phyloP scores from a whole-genome alignment of 30 jellyfish, hydroid and myxozoan species.

The Aurelia aurita region DNA sequence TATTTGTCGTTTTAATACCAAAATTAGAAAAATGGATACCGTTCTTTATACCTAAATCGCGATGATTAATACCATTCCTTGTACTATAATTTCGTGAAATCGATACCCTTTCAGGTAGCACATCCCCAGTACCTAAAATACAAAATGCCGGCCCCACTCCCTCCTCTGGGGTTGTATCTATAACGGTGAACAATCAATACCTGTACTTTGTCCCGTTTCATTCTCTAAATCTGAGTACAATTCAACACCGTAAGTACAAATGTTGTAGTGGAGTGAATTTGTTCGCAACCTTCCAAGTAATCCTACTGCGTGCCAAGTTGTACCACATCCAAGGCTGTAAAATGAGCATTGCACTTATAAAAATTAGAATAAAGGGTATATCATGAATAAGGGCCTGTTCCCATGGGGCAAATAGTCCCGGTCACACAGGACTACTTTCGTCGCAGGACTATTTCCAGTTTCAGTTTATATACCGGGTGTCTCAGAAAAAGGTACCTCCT shows the following conservation, averaged over 20 bases:
- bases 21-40: no score
- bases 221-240: conserved; percentile 66
- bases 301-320: conserved; percentile 98
- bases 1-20: no score
- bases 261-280: conserved; percentile 4
- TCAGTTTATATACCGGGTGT: no score
- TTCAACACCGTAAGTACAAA: conserved; percentile 59
- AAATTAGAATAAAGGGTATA: not conserved
- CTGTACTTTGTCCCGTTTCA: conserved; percentile 82
- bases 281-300: conserved; percentile 61
- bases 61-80: no score
- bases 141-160: not conserved
- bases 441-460: no score
- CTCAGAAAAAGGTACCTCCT: no score
- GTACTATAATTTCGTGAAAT: no score
- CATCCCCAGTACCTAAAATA: not conserved
- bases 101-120: no score
- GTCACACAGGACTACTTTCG: no score
- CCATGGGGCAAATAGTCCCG: no score
- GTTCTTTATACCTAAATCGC: no score
- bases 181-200: not conserved
- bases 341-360: not conserved
- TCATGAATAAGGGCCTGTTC: not conserved
- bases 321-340: conserved; percentile 92
- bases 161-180: not conserved